Conservation (phyloP, 2,113 vertebrate genomes). For the Dryoscopus gambensis region DNA sequence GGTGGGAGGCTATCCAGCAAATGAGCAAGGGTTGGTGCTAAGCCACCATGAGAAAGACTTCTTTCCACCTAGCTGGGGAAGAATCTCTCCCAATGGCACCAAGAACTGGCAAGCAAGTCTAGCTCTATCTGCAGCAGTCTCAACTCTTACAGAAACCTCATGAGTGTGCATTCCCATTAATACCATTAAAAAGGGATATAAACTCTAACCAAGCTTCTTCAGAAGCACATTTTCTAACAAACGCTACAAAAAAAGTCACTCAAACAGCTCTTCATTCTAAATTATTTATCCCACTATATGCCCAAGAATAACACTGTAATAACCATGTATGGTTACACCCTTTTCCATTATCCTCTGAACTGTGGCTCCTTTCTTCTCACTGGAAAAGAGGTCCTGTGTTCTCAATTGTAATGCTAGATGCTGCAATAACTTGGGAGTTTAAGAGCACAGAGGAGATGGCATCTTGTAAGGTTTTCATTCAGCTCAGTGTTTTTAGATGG, state of each 20-base stretch:
- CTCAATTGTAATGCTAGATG: not conserved
- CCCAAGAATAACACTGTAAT: not conserved
- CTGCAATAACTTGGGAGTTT: not conserved
- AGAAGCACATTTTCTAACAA: not conserved
- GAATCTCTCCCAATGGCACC: not conserved
- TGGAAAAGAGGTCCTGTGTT: not conserved
- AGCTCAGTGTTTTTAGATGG: not conserved
- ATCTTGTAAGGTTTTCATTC: not conserved
- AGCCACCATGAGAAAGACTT: not conserved
- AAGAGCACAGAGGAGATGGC: not conserved
- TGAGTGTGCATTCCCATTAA: not conserved
- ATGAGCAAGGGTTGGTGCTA: not conserved
- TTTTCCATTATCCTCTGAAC: not conserved
- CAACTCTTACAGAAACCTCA: not conserved
- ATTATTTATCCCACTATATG: not conserved
- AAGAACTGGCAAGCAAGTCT: not conserved
- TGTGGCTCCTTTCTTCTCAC: not conserved
- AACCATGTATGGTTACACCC: not conserved
- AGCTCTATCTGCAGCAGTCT: not conserved
- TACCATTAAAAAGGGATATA: not conserved
- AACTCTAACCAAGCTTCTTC: not conserved
- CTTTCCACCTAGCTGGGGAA: not conserved
- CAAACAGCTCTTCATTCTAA: not conserved
- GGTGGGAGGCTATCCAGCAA: not conserved
- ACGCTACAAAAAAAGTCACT: not conserved